Conservation (phyloP, 2,888 invertebrate genomes). For the Cyclophora albipunctata region DNA sequence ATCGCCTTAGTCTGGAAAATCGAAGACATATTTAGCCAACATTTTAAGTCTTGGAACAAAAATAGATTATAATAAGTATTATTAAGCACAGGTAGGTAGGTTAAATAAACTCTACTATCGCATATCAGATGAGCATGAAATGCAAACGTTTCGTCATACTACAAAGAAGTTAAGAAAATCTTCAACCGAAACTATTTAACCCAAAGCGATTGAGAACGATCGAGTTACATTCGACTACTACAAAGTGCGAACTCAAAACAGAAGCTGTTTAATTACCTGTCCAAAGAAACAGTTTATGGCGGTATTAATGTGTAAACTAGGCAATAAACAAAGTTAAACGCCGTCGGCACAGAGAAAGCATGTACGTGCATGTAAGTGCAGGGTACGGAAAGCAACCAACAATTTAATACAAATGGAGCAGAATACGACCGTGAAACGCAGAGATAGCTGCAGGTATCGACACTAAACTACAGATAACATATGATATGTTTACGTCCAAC, state of each 20-base stretch:
- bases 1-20: background rate
- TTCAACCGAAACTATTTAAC: constrained; percentile 32
- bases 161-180: constrained; percentile 35
- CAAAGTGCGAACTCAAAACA: background rate
- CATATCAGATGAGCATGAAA: constrained; percentile 37
- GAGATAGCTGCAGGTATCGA: constrained; percentile 8
- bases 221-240: constrained; percentile 3
- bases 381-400: constrained; percentile 31
- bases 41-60: background rate
- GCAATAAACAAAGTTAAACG: constrained; percentile 28
- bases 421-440: constrained; percentile 31
- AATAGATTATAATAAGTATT: background rate
- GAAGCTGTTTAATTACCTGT: constrained; percentile 10
- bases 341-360: constrained; percentile 44
- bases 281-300: constrained; percentile 9
- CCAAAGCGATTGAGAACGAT: constrained; percentile 22
- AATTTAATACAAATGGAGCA: constrained; percentile 53
- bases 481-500: constrained; percentile 13
- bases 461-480: constrained; percentile 13
- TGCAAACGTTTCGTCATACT: constrained; percentile 38
- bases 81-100: too few species aligned
- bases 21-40: background rate
- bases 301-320: constrained; percentile 14
- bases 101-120: constrained; percentile 21
- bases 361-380: constrained; percentile 36